phyloP scores from a whole-genome alignment of 2,888 invertebrate genomes.

The Pachymerium ferrugineum region DNA sequence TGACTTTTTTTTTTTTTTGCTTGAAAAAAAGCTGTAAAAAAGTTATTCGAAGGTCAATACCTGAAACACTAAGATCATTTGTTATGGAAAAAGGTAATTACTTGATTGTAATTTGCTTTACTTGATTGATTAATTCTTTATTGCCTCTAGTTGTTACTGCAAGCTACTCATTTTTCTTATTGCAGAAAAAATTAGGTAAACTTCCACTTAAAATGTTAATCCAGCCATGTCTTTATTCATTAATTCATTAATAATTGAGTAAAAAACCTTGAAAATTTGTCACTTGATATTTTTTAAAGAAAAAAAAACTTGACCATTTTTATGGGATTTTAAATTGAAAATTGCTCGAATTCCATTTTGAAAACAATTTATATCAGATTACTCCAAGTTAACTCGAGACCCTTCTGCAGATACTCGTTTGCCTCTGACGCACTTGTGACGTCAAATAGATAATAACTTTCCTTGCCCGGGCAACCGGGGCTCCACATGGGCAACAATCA shows the following conservation, averaged over 20 bases:
- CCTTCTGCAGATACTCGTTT: background rate
- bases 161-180: too few species aligned
- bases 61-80: background rate
- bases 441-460: conserved; percentile 2
- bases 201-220: too few species aligned
- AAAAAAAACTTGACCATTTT: background rate
- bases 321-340: background rate
- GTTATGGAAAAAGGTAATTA: background rate
- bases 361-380: conserved; percentile 9
- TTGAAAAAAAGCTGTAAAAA: too few species aligned
- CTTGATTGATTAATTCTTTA: too few species aligned
- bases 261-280: too few species aligned
- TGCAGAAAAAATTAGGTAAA: too few species aligned
- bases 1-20: too few species aligned
- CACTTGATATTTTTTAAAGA: background rate
- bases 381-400: background rate
- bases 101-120: too few species aligned
- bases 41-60: background rate
- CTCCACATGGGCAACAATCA: background rate
- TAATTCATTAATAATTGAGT: too few species aligned
- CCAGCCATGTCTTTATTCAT: too few species aligned
- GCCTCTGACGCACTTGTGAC: background rate
- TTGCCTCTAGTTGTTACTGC: too few species aligned
- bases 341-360: background rate
- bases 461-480: conserved; percentile 1